phyloP scores from a whole-genome alignment of 2,113 vertebrate species.

The Protomyctophum bolini region DNA sequence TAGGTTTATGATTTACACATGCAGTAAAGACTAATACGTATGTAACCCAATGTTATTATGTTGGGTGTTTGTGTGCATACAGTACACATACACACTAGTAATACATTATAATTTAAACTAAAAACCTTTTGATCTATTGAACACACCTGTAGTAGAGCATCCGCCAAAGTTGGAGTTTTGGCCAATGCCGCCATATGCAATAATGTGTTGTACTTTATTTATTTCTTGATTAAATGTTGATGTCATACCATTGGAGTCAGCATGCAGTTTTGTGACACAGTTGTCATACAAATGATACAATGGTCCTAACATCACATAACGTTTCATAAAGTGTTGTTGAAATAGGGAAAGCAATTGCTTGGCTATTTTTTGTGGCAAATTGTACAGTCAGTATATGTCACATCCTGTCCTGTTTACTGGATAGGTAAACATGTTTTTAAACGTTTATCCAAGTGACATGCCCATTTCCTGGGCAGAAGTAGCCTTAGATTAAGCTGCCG shows the following conservation, averaged over 20 bases:
- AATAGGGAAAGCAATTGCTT: conserved; percentile 26
- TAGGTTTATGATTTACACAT: too few species aligned
- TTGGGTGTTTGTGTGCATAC: too few species aligned
- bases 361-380: too few species aligned
- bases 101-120: conserved; percentile 5
- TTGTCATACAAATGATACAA: background rate
- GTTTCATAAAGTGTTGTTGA: too few species aligned
- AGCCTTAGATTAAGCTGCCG: conserved; percentile 47
- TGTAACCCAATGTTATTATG: too few species aligned
- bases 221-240: background rate
- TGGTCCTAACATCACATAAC: too few species aligned
- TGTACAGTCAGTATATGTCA: too few species aligned
- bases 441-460: too few species aligned
- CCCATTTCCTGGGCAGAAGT: too few species aligned
- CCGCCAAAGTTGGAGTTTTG: background rate
- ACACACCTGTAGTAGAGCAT: background rate
- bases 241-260: background rate
- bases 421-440: too few species aligned
- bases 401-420: too few species aligned
- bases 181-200: background rate
- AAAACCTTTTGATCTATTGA: conserved; percentile 16
- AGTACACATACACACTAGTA: conserved; percentile 8
- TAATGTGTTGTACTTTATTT: background rate
- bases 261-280: background rate
- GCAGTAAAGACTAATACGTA: too few species aligned